A percentile compares a stretch with the other conserved stretches of the same genome.
Evolutionary conservation across 2,113 vertebrate genomes (phyloP).

Genomic region (Sciurus niger): DNA sequence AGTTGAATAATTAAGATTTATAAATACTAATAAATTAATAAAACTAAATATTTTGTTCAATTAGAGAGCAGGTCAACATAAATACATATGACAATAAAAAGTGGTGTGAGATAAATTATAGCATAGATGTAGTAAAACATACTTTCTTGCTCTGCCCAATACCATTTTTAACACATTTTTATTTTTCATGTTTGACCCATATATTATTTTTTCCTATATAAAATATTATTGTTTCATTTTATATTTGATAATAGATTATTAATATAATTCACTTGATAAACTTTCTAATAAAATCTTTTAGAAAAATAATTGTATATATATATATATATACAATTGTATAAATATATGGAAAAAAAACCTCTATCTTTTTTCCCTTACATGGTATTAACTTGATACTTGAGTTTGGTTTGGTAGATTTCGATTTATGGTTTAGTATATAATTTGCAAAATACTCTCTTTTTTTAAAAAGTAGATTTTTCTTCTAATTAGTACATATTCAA

Average conservation of each 20-base stretch:
- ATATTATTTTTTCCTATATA: background rate
- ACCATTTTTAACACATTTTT: background rate
- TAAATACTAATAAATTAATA: background rate
- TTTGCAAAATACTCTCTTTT: background rate
- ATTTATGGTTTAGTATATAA: background rate
- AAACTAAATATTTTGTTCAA: background rate
- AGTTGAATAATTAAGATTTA: background rate
- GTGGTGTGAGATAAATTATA: background rate
- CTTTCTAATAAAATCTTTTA: background rate
- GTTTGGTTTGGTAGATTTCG: background rate
- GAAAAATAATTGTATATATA: background rate
- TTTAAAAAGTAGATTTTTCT: background rate
- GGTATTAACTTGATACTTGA: background rate
- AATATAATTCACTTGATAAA: background rate
- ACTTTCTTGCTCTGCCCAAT: background rate
- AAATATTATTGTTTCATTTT: background rate
- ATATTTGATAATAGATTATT: background rate
- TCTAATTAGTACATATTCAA: background rate
- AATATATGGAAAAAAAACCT: too few relatives aligned
- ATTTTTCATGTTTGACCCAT: background rate
- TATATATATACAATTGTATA: too few relatives aligned
- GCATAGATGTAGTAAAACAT: background rate
- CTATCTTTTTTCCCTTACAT: background rate
- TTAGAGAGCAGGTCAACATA: background rate
- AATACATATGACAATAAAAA: background rate